Conservation (phyloP, 2,113 vertebrate species). For the Podarcis muralis region DNA sequence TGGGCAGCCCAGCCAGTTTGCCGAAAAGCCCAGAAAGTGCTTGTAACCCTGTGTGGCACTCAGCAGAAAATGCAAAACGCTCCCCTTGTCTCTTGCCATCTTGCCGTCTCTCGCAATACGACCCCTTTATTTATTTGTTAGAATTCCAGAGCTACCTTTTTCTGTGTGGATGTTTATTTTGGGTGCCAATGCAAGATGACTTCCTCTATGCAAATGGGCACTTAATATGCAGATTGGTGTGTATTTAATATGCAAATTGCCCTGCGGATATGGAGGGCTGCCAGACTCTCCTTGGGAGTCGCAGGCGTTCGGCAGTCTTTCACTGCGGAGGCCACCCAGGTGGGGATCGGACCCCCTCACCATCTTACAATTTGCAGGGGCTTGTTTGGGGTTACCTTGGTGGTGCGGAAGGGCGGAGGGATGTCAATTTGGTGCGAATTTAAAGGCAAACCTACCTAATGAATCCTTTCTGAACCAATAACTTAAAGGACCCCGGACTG, state of each 20-base stretch:
- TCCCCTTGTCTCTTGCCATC: not conserved
- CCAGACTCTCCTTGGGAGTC: constrained; percentile 11
- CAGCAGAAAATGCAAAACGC: not conserved
- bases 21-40: not conserved
- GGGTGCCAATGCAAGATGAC: not conserved
- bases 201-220: constrained; percentile 41
- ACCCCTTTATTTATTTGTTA: not conserved
- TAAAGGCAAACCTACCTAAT: no score
- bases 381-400: not conserved
- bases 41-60: no score
- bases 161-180: not conserved
- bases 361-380: not conserved
- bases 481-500: no score
- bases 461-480: not conserved
- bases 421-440: no score
- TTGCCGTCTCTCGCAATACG: not conserved
- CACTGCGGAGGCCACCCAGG: not conserved
- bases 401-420: no score
- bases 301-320: not conserved
- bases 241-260: constrained; percentile 65
- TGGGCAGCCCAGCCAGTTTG: not conserved
- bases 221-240: constrained; percentile 40
- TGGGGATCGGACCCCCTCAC: not conserved
- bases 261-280: constrained; percentile 53
- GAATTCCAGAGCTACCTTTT: not conserved